phyloP scores from a whole-genome alignment of 2,888 invertebrate species.

The Ennomos fuscantarius region DNA sequence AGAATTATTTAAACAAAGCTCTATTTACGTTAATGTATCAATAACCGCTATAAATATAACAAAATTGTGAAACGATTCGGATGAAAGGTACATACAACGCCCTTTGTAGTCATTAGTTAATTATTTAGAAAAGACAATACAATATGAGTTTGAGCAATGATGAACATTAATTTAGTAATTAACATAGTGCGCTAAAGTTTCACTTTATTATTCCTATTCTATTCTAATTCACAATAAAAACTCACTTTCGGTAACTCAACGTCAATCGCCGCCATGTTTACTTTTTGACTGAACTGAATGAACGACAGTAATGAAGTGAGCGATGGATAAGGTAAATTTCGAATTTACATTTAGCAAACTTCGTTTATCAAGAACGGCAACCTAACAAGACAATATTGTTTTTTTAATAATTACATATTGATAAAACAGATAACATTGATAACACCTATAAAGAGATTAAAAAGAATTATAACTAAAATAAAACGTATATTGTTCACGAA shows the following conservation, averaged over 20 bases:
- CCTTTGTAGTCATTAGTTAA: conserved; percentile 17
- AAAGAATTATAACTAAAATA: too few species aligned
- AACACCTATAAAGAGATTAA: too few species aligned
- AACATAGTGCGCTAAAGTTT: neutral
- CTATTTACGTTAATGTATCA: conserved; percentile 41
- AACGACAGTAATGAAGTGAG: conserved; percentile 37
- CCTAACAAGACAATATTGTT: too few species aligned
- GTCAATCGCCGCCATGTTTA: conserved; percentile 87
- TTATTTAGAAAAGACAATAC: neutral
- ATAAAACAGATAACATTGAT: too few species aligned
- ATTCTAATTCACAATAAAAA: conserved; percentile 35
- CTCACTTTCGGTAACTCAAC: conserved; percentile 79
- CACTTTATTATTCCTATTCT: neutral
- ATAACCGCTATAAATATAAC: conserved; percentile 35
- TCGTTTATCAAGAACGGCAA: too few species aligned
- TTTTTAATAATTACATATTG: too few species aligned
- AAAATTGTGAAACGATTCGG: conserved; percentile 35
- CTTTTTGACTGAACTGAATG: conserved; percentile 57
- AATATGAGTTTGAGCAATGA: neutral
- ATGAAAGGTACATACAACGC: conserved; percentile 48
- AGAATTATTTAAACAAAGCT: too few species aligned
- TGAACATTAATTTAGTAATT: neutral
- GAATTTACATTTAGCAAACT: too few species aligned
- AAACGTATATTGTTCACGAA: too few species aligned
- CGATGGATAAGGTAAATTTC: too few species aligned